phyloP scores from a whole-genome alignment of 2,113 vertebrate species.

The Bubo blakistoni region DNA sequence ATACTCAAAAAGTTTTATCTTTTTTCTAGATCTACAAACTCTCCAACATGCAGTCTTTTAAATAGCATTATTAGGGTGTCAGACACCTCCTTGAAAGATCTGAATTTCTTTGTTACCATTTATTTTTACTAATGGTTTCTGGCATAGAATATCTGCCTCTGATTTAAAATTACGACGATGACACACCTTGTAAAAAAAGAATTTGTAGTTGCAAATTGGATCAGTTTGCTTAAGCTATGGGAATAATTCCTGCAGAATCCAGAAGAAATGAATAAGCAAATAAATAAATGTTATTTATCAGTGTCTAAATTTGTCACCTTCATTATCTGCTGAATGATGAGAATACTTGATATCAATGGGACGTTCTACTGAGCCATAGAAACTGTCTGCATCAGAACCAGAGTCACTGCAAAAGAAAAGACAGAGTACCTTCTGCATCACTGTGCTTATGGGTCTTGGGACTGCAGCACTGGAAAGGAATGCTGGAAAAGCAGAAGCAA shows the following conservation, averaged over 20 bases:
- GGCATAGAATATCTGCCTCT: neutral
- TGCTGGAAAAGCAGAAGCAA: neutral
- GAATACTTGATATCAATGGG: constrained; percentile 84
- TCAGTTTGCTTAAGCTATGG: neutral
- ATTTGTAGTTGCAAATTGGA: neutral
- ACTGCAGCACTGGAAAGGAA: neutral
- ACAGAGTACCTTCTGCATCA: neutral
- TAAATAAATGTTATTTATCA: neutral
- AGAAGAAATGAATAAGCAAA: neutral
- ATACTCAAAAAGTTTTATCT: neutral
- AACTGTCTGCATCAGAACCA: constrained; percentile 87
- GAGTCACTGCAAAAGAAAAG: constrained; percentile 76
- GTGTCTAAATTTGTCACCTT: constrained; percentile 71
- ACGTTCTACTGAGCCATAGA: constrained; percentile 89
- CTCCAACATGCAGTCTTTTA: neutral
- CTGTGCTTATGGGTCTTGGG: neutral
- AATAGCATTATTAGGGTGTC: neutral
- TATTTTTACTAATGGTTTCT: neutral
- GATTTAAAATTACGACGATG: neutral
- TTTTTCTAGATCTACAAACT: neutral
- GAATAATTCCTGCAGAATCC: neutral
- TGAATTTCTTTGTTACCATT: neutral
- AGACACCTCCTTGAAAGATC: neutral
- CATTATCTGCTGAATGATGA: constrained; percentile 74
- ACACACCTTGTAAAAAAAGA: neutral